Conservation (phyloP, 1,140 invertebrate species). For the Drosophila tristis region DNA sequence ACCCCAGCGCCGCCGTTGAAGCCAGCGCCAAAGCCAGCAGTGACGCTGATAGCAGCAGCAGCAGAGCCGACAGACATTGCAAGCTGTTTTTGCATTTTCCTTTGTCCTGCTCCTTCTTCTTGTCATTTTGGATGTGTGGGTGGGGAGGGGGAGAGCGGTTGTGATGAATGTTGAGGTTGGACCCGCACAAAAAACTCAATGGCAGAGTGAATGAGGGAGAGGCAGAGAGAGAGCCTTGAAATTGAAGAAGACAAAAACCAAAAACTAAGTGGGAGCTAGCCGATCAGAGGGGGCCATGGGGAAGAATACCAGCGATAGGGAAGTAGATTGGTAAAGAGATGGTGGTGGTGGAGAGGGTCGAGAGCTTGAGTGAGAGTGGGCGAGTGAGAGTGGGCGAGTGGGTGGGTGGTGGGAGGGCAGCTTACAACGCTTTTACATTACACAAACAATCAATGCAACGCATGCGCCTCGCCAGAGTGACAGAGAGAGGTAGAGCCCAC, state of each 20-base stretch:
- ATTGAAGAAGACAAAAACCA: conserved; percentile 42
- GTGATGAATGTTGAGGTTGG: conserved; percentile 52
- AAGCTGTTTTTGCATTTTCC: conserved; percentile 45
- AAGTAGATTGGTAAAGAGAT: background rate
- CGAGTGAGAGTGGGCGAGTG: no score
- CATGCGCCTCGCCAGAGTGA: conserved; percentile 46
- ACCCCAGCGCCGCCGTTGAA: conserved; percentile 20
- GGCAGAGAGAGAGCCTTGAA: conserved; percentile 61
- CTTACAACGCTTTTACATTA: conserved; percentile 70
- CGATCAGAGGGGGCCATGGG: conserved; percentile 11
- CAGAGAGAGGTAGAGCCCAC: conserved; percentile 8
- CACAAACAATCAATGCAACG: conserved; percentile 78
- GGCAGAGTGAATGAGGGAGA: background rate
- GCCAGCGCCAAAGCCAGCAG: background rate
- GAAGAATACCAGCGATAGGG: background rate
- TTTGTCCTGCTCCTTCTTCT: conserved; percentile 22
- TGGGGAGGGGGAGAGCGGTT: conserved; percentile 5
- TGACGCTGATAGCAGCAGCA: no score
- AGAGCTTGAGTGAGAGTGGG: background rate
- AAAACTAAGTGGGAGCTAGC: conserved; percentile 32
- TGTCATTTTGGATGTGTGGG: conserved; percentile 3
- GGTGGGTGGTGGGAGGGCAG: conserved; percentile 8
- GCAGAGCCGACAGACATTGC: conserved; percentile 4
- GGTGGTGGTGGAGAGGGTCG: background rate
- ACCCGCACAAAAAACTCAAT: conserved; percentile 12